phyloP scores from a whole-genome alignment of 2,113 vertebrate genomes.

The Martes martes region DNA sequence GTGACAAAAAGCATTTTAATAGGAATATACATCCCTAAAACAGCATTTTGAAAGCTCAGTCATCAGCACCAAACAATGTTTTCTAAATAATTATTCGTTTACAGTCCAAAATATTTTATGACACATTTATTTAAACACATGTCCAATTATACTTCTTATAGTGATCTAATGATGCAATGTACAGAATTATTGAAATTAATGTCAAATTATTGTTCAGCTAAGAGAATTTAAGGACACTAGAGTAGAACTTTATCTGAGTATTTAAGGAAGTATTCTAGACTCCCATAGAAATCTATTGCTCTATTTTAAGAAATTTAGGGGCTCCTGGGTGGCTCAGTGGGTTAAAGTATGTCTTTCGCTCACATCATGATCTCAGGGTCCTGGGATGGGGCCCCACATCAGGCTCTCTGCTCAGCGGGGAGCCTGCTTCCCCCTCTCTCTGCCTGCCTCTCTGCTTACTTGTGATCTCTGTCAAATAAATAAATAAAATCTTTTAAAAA shows the following conservation, averaged over 20 bases:
- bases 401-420: too few species aligned
- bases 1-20: background rate
- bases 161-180: background rate
- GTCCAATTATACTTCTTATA: slow-evolving; percentile 48
- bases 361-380: too few species aligned
- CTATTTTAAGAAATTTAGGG: slow-evolving; percentile 39
- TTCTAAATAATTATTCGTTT: slow-evolving; percentile 50
- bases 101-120: slow-evolving; percentile 5
- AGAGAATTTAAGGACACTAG: background rate
- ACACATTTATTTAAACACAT: slow-evolving; percentile 1
- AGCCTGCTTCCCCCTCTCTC: too few species aligned
- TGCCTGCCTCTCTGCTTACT: too few species aligned
- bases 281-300: slow-evolving; percentile 49
- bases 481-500: too few species aligned
- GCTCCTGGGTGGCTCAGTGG: too few species aligned
- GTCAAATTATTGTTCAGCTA: slow-evolving; percentile 37
- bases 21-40: background rate
- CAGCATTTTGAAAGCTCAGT: background rate
- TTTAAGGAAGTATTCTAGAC: slow-evolving; percentile 54
- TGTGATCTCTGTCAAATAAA: too few species aligned
- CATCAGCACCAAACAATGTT: background rate
- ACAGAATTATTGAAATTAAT: slow-evolving; percentile 2
- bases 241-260: slow-evolving; percentile 59
- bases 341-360: too few species aligned
- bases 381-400: too few species aligned